Conservation (phyloP, 2,797 vertebrate species). For the Tenualosa thibaudeaui region DNA sequence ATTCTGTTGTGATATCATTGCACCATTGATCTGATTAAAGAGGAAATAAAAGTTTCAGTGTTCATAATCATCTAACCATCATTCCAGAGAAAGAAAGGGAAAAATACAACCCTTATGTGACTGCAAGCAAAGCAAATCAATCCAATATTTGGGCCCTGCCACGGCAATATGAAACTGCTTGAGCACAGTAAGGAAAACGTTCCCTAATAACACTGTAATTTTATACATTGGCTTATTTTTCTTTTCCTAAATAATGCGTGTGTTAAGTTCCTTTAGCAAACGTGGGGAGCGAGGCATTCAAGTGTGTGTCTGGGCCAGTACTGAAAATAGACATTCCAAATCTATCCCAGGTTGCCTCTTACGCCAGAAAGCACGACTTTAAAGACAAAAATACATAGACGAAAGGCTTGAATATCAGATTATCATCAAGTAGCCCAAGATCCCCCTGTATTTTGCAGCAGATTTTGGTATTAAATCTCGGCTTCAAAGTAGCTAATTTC, state of each 20-base stretch:
- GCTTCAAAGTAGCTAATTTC: conserved; percentile 82
- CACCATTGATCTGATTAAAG: conserved; percentile 19
- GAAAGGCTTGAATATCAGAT: conserved; percentile 74
- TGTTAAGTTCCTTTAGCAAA: conserved; percentile 63
- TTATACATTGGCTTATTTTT: conserved; percentile 71
- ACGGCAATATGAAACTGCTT: conserved; percentile 55
- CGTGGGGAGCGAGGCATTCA: conserved; percentile 57
- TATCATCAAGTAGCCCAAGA: conserved; percentile 78
- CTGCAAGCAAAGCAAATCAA: conserved; percentile 55
- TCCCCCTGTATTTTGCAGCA: conserved; percentile 73
- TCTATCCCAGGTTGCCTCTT: conserved; percentile 64
- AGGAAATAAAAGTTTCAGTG: conserved; percentile 6
- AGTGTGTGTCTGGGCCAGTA: conserved; percentile 66
- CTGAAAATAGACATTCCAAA: conserved; percentile 70
- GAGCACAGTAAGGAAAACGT: conserved; percentile 53
- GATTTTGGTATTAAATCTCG: conserved; percentile 80
- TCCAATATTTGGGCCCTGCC: conserved; percentile 54
- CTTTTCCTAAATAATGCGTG: conserved; percentile 65
- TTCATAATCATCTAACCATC: conserved; percentile 3
- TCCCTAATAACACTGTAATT: conserved; percentile 73
- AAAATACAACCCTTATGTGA: conserved; percentile 45
- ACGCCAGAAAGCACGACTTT: conserved; percentile 59
- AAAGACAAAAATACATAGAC: conserved; percentile 68
- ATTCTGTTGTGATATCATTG: background rate
- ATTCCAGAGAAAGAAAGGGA: background rate